Conservation (phyloP, 2,797 vertebrate genomes). For the Hydrolagus colliei region DNA sequence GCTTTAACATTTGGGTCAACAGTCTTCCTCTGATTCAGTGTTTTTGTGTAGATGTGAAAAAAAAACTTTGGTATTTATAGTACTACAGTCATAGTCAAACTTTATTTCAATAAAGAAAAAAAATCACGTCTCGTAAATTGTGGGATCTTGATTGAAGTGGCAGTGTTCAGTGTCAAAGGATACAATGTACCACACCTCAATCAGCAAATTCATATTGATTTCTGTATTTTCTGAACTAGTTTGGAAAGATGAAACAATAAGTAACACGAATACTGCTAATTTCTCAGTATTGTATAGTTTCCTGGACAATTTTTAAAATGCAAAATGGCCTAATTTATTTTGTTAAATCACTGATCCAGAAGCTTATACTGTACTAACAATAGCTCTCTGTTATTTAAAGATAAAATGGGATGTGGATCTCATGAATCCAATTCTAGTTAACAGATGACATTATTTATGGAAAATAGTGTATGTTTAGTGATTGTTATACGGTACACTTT, state of each 20-base stretch:
- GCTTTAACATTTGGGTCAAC: not conserved
- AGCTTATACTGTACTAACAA: no score
- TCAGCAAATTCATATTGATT: not conserved
- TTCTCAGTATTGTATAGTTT: not conserved
- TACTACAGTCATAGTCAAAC: not conserved
- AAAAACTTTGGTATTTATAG: not conserved
- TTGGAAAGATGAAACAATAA: not conserved
- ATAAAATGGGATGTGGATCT: not conserved
- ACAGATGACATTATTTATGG: not conserved
- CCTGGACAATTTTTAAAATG: not conserved
- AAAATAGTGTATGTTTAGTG: not conserved
- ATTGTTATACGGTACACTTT: not conserved
- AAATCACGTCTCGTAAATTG: not conserved
- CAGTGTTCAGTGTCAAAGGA: not conserved
- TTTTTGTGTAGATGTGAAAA: not conserved
- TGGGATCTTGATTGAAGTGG: not conserved
- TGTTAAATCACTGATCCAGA: not conserved
- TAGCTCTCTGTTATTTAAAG: not conserved
- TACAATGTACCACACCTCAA: not conserved
- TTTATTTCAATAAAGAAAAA: not conserved
- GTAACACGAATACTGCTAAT: not conserved
- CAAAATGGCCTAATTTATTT: not conserved
- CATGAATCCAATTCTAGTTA: not conserved
- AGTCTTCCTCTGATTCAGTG: not conserved
- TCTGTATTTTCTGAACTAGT: not conserved